Conservation (phyloP, 1,140 invertebrate species). For the Armadillidium nasatum region DNA sequence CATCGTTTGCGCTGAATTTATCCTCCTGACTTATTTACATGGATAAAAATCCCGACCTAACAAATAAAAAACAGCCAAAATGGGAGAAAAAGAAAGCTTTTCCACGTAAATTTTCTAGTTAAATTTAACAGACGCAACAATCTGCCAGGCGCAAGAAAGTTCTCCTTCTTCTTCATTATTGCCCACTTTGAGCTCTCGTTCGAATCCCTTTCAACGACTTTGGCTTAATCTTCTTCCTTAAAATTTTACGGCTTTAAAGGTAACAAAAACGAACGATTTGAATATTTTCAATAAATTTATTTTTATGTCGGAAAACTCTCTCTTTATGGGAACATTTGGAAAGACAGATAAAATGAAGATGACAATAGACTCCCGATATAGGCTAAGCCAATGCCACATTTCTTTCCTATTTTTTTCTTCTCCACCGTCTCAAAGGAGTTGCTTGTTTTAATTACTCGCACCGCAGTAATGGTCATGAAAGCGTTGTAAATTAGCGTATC, state of each 20-base stretch:
- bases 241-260: background rate
- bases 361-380: background rate
- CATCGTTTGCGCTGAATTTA: background rate
- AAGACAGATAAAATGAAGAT: slow-evolving; percentile 2
- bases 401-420: background rate
- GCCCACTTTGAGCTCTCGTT: slow-evolving; percentile 13
- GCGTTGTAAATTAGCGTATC: slow-evolving; percentile 32
- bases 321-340: background rate
- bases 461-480: slow-evolving; percentile 34
- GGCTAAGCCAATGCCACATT: slow-evolving; percentile 21
- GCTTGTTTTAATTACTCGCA: slow-evolving; percentile 36
- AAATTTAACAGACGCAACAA: background rate
- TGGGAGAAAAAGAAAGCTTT: slow-evolving; percentile 10
- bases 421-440: slow-evolving; percentile 22
- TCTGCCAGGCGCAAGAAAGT: background rate
- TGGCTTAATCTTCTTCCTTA: slow-evolving; percentile 12
- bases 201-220: slow-evolving; percentile 9
- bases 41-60: slow-evolving; percentile 14
- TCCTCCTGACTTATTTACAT: slow-evolving; percentile 3
- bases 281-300: slow-evolving; percentile 22
- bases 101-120: slow-evolving; percentile 14
- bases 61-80: slow-evolving; percentile 3
- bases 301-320: slow-evolving; percentile 16
- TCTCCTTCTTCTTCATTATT: slow-evolving; percentile 29
- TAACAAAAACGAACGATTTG: slow-evolving; percentile 22